Conservation (phyloP, 2,113 vertebrate species). For the Thalassoma bifasciatum region DNA sequence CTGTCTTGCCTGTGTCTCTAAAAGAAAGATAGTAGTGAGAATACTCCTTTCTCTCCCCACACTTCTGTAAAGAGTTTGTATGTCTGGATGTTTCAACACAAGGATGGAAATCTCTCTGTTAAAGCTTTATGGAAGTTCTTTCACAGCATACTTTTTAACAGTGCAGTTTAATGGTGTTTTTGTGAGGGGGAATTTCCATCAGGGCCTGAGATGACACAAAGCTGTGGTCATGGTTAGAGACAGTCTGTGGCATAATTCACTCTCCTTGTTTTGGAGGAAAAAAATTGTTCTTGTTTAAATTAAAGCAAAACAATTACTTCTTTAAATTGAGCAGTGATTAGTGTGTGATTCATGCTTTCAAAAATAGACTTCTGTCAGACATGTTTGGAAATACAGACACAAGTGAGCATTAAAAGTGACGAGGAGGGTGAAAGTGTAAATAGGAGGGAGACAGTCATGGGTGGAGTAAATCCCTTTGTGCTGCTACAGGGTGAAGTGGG, state of each 20-base stretch:
- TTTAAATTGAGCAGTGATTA: slow-evolving; percentile 30
- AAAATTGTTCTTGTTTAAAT: slow-evolving; percentile 24
- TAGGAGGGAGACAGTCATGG: slow-evolving; percentile 65
- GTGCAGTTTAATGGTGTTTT: slow-evolving; percentile 60
- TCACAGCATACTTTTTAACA: slow-evolving; percentile 57
- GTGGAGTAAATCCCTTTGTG: slow-evolving; percentile 70
- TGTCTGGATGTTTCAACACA: slow-evolving; percentile 22
- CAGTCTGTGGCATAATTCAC: slow-evolving; percentile 36
- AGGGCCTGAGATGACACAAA: slow-evolving; percentile 55
- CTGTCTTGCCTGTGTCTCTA: neutral
- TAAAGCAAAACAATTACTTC: slow-evolving; percentile 32
- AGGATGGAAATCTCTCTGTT: slow-evolving; percentile 30
- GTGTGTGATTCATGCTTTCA: slow-evolving; percentile 15
- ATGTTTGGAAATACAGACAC: slow-evolving; percentile 57
- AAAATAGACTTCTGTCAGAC: slow-evolving; percentile 45
- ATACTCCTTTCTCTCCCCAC: neutral
- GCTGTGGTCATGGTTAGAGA: slow-evolving; percentile 62
- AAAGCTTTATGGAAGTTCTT: slow-evolving; percentile 52
- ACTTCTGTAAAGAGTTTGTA: slow-evolving; percentile 3
- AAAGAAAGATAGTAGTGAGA: neutral
- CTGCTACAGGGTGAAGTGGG: slow-evolving; percentile 31
- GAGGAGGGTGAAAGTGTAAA: slow-evolving; percentile 65
- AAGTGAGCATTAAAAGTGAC: slow-evolving; percentile 49
- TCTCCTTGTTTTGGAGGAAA: slow-evolving; percentile 29
- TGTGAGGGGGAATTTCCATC: slow-evolving; percentile 74